Conservation (phyloP, 2,888 invertebrate genomes). For the Sipha maydis region DNA sequence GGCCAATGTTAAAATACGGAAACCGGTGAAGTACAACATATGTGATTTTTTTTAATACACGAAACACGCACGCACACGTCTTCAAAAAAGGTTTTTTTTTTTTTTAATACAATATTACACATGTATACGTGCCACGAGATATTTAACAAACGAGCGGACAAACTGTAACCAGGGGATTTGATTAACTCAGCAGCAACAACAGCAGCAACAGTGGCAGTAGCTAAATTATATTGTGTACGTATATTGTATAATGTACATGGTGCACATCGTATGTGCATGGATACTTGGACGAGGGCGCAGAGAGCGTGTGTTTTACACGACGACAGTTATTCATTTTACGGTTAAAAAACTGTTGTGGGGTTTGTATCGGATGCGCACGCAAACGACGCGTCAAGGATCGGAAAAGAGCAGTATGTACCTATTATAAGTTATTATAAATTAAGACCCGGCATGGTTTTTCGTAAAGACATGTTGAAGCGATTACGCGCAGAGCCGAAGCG, state of each 20-base stretch:
- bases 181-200: background rate
- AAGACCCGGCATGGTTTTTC: constrained; percentile 45
- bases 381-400: background rate
- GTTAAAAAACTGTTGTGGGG: constrained; percentile 39
- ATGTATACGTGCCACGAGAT: background rate
- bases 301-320: constrained; percentile 27
- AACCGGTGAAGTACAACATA: background rate
- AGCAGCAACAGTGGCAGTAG: background rate
- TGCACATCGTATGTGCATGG: too few relatives aligned
- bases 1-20: background rate
- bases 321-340: constrained; percentile 52
- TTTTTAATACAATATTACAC: background rate
- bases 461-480: constrained; percentile 46
- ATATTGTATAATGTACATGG: background rate
- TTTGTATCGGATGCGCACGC: background rate
- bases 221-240: background rate
- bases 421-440: constrained; percentile 26
- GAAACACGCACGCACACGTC: background rate
- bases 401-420: background rate
- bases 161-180: background rate
- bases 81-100: background rate
- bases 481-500: constrained; percentile 30
- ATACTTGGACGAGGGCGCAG: background rate
- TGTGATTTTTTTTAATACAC: background rate
- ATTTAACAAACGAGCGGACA: background rate